A percentile compares a stretch with the other conserved stretches of the same genome.
Conservation (phyloP, 2,888 invertebrate genomes). For the Microchrysa polita region DNA sequence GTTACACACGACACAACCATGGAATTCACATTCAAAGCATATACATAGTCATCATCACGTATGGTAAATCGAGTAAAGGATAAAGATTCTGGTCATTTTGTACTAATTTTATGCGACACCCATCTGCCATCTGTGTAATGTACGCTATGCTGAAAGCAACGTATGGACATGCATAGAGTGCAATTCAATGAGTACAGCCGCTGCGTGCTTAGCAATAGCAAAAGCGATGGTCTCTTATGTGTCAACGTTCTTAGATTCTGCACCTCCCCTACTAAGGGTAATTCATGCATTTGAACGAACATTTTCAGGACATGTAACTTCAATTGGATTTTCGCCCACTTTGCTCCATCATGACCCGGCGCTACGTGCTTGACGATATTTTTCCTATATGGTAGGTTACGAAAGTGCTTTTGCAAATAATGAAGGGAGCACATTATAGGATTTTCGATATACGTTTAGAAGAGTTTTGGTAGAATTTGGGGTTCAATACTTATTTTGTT, state of each 20-base stretch:
- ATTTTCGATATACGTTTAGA: too few relatives aligned
- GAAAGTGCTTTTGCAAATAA: too few relatives aligned
- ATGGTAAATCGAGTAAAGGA: not conserved
- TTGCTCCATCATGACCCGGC: slow-evolving; percentile 5
- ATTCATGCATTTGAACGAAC: slow-evolving; percentile 22
- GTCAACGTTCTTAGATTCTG: not conserved
- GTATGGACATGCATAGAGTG: not conserved
- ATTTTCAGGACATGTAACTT: slow-evolving; percentile 31
- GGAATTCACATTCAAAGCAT: not conserved
- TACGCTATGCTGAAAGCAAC: too few relatives aligned
- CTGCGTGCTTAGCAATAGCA: not conserved
- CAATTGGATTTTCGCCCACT: slow-evolving; percentile 19
- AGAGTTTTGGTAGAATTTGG: too few relatives aligned
- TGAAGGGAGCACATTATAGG: too few relatives aligned
- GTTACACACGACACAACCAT: not conserved
- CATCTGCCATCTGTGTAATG: not conserved
- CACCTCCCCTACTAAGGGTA: not conserved
- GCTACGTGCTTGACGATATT: not conserved
- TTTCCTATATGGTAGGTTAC: not conserved
- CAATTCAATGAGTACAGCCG: not conserved
- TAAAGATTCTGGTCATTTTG: slow-evolving; percentile 10
- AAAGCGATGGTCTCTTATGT: not conserved
- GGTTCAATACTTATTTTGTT: too few relatives aligned
- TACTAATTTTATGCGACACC: slow-evolving; percentile 15
- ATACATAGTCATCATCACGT: not conserved